Conservation (phyloP, 2,113 vertebrate genomes). For the Uria lomvia region DNA sequence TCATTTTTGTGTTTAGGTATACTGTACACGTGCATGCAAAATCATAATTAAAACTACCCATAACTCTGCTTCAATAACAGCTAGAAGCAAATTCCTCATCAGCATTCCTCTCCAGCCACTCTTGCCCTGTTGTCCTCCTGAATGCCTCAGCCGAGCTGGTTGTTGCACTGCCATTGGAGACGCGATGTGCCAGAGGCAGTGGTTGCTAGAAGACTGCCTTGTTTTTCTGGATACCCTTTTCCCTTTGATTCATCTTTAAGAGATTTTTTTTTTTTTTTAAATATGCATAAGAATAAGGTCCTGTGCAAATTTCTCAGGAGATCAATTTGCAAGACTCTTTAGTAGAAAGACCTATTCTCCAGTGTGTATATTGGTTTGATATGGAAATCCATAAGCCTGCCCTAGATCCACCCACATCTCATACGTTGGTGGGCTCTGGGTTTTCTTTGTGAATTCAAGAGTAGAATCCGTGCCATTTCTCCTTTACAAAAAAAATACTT, state of each 20-base stretch:
- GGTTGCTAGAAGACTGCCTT: conserved; percentile 7
- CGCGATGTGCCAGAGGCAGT: conserved; percentile 23
- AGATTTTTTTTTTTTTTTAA: not conserved
- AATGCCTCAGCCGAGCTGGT: not conserved
- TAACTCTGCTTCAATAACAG: not conserved
- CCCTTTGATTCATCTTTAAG: conserved; percentile 61
- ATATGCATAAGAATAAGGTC: conserved; percentile 57
- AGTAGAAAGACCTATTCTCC: conserved; percentile 61
- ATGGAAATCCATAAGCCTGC: conserved; percentile 65
- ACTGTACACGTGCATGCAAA: not conserved
- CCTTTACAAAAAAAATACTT: not conserved
- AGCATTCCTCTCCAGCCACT: not conserved
- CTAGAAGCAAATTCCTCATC: not conserved
- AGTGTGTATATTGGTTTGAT: conserved; percentile 67
- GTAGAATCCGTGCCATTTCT: not conserved
- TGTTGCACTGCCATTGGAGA: not conserved
- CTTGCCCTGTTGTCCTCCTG: not conserved
- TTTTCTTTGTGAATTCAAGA: conserved; percentile 35
- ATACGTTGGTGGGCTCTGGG: not conserved
- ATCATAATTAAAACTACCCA: not conserved
- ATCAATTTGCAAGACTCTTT: conserved; percentile 68
- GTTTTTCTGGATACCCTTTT: conserved; percentile 37
- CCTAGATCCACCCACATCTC: conserved; percentile 44
- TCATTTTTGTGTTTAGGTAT: not conserved
- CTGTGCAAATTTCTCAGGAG: conserved; percentile 60